Percentiles rank a stretch among this genome's conserved stretches.
Conservation (phyloP, 1,140 invertebrate genomes). For the Halictus rubicundus region DNA sequence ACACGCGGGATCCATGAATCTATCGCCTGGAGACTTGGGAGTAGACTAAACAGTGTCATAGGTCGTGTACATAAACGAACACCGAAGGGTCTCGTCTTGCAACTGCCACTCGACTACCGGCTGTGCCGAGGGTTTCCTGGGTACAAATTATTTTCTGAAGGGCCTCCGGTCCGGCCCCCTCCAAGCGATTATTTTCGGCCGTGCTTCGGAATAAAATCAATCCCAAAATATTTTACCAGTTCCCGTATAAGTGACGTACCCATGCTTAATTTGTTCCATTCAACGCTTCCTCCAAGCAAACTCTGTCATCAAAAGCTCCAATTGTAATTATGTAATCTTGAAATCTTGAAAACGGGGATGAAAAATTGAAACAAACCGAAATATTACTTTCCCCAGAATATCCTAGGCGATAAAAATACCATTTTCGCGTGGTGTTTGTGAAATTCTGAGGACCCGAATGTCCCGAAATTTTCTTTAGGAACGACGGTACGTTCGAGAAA, state of each 20-base stretch:
- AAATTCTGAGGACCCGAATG: too few species aligned
- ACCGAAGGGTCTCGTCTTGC: constrained; percentile 31
- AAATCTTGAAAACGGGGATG: too few species aligned
- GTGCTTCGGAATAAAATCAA: not conserved
- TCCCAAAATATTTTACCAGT: not conserved
- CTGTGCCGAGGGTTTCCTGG: constrained; percentile 49
- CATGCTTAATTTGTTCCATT: too few species aligned
- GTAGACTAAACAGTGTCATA: constrained; percentile 59
- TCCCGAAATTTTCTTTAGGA: too few species aligned
- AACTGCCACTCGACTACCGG: constrained; percentile 43
- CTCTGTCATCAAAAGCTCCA: too few species aligned
- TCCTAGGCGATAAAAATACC: too few species aligned
- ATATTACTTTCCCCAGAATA: too few species aligned
- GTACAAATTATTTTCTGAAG: constrained; percentile 55
- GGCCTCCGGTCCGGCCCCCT: constrained; percentile 8
- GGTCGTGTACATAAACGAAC: constrained; percentile 48
- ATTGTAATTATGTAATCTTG: too few species aligned
- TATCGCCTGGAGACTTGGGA: constrained; percentile 21
- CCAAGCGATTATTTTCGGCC: constrained; percentile 28
- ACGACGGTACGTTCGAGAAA: not conserved
- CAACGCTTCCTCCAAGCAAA: too few species aligned
- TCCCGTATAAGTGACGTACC: not conserved
- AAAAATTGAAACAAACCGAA: too few species aligned
- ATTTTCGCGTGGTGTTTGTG: too few species aligned
- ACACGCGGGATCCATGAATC: constrained; percentile 18